Percentiles rank a stretch among this genome's conserved stretches.
Evolutionary conservation across 2,113 vertebrate species (phyloP).

Genomic region (Corythoichthys haematopterus): DNA sequence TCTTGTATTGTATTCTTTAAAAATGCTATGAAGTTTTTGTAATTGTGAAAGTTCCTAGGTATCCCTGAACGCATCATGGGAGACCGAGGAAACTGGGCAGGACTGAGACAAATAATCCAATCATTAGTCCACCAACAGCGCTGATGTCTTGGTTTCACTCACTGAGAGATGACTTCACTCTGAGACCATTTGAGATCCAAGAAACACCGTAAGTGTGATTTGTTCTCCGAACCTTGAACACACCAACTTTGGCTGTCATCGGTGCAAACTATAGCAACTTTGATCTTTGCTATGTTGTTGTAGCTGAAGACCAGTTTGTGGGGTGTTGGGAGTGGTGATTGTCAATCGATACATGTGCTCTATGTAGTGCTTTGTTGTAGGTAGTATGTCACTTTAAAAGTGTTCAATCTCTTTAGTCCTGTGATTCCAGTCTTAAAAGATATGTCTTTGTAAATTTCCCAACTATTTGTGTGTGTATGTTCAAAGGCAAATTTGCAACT

Average conservation of each 20-base stretch:
- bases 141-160: slow-evolving; percentile 54
- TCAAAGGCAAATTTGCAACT: not conserved
- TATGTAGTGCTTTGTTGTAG: not conserved
- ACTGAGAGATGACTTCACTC: slow-evolving; percentile 56
- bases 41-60: slow-evolving; percentile 3
- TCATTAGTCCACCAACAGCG: slow-evolving; percentile 27
- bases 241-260: not conserved
- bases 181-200: slow-evolving; percentile 51
- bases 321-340: slow-evolving; percentile 7
- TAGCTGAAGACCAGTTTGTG: not conserved
- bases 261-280: not conserved
- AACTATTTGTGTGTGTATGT: not conserved
- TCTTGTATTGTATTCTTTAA: no score
- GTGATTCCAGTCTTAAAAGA: not conserved
- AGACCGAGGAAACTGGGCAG: slow-evolving; percentile 13
- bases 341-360: slow-evolving; percentile 37
- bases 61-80: slow-evolving; percentile 32
- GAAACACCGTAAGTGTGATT: slow-evolving; percentile 40
- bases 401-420: not conserved
- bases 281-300: slow-evolving; percentile 1
- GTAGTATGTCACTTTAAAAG: slow-evolving; percentile 11
- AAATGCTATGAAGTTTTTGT: not conserved
- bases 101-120: slow-evolving; percentile 54
- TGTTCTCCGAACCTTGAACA: not conserved
- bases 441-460: not conserved